Percentiles rank a stretch among this genome's conserved stretches.
phyloP scores from a whole-genome alignment of 92 coral and sea anemone species.

The Porites evermanni region DNA sequence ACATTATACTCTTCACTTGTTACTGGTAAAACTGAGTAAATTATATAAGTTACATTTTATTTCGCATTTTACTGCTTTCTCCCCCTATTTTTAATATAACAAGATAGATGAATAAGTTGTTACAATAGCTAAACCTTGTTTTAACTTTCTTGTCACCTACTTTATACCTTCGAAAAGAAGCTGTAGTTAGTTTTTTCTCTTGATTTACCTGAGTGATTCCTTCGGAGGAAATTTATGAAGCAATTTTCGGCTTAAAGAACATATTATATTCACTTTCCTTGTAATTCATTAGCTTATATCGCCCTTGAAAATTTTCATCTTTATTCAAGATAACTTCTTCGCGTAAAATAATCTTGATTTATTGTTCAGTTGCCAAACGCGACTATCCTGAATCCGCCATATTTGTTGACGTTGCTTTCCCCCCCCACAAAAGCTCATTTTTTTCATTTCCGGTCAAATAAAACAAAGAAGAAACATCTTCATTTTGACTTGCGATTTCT shows the following conservation, averaged over 20 bases:
- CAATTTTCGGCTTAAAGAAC: neutral
- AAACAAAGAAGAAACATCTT: neutral
- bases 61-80: neutral
- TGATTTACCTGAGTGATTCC: neutral
- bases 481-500: neutral
- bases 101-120: neutral
- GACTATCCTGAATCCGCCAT: slow-evolving; percentile 2
- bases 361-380: neutral
- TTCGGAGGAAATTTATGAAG: neutral
- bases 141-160: no score
- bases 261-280: neutral
- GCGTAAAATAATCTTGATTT: neutral
- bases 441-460: slow-evolving; percentile 34
- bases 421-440: neutral
- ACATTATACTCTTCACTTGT: neutral
- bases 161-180: no score
- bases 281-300: slow-evolving; percentile 20
- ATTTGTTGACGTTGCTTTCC: neutral
- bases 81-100: neutral
- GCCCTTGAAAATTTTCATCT: neutral
- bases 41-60: neutral
- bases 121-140: neutral
- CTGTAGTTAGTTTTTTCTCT: no score
- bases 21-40: neutral
- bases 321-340: neutral